Evolutionary conservation across 2,797 vertebrate species (phyloP).

Genomic region (Pachyuromys duprasi): DNA sequence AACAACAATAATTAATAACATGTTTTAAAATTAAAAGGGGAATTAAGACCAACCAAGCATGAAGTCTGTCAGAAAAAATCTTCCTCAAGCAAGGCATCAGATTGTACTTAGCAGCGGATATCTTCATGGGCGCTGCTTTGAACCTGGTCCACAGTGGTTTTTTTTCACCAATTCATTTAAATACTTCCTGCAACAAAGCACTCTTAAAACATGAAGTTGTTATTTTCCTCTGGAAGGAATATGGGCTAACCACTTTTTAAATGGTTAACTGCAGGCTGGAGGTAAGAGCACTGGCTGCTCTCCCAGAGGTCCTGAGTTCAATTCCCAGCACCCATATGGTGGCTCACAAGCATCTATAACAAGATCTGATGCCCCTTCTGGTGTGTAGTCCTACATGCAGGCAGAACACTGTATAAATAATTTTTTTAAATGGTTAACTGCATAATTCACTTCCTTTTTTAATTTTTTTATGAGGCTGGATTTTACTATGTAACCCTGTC

Average conservation of each 20-base stretch:
- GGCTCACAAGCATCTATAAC: too few relatives aligned
- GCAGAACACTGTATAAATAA: too few relatives aligned
- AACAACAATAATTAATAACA: neutral
- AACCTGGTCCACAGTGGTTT: neutral
- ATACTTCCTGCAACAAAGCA: neutral
- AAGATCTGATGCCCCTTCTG: too few relatives aligned
- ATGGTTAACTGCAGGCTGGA: neutral
- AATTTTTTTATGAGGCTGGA: neutral
- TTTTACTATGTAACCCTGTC: neutral
- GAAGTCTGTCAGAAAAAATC: neutral
- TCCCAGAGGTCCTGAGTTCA: too few relatives aligned
- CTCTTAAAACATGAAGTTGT: neutral
- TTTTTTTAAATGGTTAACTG: neutral
- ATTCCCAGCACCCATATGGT: too few relatives aligned
- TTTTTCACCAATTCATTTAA: neutral
- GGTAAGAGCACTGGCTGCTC: too few relatives aligned
- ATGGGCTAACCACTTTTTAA: neutral
- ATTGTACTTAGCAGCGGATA: neutral
- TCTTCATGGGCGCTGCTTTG: neutral
- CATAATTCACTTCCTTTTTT: neutral
- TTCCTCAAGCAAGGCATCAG: neutral
- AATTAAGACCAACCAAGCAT: neutral
- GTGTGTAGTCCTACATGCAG: too few relatives aligned
- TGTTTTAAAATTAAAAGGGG: neutral
- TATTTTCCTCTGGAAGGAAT: neutral